These are phyloP conservation scores for Parapsyche elsis DNA, from an alignment of 1,140 invertebrate species.

Conservation along the genomic window DNA sequence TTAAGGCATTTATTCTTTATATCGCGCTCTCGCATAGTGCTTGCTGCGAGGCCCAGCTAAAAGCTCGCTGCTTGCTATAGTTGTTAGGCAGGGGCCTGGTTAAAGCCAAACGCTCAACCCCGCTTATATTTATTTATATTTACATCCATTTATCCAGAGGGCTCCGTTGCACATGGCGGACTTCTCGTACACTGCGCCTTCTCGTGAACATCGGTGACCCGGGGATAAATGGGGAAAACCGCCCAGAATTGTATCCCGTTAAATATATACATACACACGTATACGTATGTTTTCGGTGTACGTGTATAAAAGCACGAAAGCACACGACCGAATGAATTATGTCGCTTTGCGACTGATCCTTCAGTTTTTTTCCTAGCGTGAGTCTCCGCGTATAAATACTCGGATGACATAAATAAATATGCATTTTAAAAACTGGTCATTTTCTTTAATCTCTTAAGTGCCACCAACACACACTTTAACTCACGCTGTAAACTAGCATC, in stretches of 20 bases:
- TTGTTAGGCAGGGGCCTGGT: background rate
- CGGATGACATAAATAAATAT: slow-evolving; percentile 5
- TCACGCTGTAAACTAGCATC: background rate
- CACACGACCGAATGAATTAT: no score
- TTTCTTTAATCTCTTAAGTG: slow-evolving; percentile 7
- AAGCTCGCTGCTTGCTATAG: slow-evolving; percentile 19
- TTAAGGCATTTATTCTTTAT: slow-evolving; percentile 55
- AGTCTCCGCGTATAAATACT: background rate
- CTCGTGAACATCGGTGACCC: background rate
- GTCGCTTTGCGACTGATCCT: no score
- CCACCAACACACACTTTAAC: background rate
- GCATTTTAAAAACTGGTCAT: background rate
- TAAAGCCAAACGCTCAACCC: slow-evolving; percentile 35
- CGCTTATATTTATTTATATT: slow-evolving; percentile 53
- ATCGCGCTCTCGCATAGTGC: slow-evolving; percentile 37
- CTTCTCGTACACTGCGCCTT: background rate
- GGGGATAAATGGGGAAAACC: background rate
- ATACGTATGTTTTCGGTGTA: background rate
- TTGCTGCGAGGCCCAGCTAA: slow-evolving; percentile 23
- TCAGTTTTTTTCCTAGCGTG: no score
- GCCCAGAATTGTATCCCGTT: background rate
- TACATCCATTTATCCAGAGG: slow-evolving; percentile 47
- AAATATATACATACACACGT: background rate
- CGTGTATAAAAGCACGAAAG: background rate
- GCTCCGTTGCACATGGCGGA: slow-evolving; percentile 40